Evolutionary conservation across 2,113 vertebrate genomes (phyloP).

Genomic region (Centropristis striata): DNA sequence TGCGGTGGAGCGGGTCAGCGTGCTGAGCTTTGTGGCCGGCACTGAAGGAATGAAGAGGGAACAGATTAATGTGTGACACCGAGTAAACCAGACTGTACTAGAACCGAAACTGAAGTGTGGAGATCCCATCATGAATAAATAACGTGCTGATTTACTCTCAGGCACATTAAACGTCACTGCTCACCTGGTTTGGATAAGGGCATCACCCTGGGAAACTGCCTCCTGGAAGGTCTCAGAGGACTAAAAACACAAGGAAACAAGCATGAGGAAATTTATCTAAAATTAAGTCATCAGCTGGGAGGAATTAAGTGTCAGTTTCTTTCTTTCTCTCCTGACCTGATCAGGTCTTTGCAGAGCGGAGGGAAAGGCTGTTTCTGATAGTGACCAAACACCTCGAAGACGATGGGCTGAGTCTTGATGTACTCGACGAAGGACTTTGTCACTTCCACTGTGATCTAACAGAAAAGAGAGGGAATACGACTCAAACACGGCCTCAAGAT

Average conservation of each 20-base stretch:
- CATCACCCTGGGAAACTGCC: constrained; percentile 96
- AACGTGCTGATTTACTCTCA: not conserved
- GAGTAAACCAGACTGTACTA: not conserved
- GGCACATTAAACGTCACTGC: constrained; percentile 3
- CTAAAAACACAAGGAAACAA: constrained; percentile 75
- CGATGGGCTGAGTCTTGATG: constrained; percentile 96
- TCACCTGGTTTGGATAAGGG: constrained; percentile 97
- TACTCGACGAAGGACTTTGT: constrained; percentile 97
- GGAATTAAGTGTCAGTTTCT: not conserved
- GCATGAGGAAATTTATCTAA: not conserved
- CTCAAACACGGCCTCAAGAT: not conserved
- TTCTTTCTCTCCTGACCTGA: constrained; percentile 86
- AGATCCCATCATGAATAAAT: not conserved
- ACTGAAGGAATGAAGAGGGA: constrained; percentile 81
- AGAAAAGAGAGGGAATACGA: constrained; percentile 14
- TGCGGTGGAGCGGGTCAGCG: constrained; percentile 89
- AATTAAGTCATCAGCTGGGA: not conserved
- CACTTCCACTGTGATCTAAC: constrained; percentile 95
- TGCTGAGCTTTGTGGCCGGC: constrained; percentile 96
- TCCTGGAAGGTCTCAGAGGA: constrained; percentile 93
- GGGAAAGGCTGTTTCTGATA: constrained; percentile 98
- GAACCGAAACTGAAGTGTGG: not conserved
- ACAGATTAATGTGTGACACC: too few relatives aligned
- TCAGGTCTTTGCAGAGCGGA: constrained; percentile 95
- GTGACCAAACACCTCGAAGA: constrained; percentile 98